Evolutionary conservation across 2,888 invertebrate species (phyloP), one percentile per base, ranked within the genome.

Genomic region (Orgyia antiqua): DNA sequence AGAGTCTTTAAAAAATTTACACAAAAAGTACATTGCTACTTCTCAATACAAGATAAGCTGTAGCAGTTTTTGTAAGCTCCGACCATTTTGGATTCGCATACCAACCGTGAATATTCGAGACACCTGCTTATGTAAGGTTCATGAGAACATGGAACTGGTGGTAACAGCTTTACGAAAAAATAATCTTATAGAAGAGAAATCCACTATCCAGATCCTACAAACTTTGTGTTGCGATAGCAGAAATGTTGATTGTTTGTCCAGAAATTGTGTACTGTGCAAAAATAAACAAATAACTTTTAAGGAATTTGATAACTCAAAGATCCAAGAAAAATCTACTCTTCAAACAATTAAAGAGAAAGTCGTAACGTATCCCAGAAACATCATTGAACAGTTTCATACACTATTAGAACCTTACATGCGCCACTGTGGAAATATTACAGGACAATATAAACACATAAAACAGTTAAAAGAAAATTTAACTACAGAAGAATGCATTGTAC

Each of bases 71-170:
- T 34, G 31, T 13, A 29, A 21, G 11, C 24, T 34, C 7, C 17
- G 29, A 24, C 31, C 42, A 23, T 37, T 36, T 35, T 38, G 38
- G 38, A 32, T 33, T 7, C 17, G 31, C 11, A 6, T 30, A 10
- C 42, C 38, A 17, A 29, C 29, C 21, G 21, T 27, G 11, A 36
- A 28, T 15, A 10, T 12, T 11, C 23, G 35, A 9, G 38, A 42
- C 10, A 42, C 42, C 10, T 42, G 42, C 32, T 11, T 29, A 13
- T 38, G 42, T 28, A 29, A 8, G 15, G 15, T 20, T 2, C 38
- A 42, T 29, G 36, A 27, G 17, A 38, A 38, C 13, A 33, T 36
- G 20, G 23, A 37, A 12, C 29, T 41, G 24, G 23, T 30, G 18
- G 6, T 13, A 7, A 5, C 10, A 27, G 12, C 29, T 19, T 24